Evolutionary conservation across 2,113 vertebrate species (phyloP).

Genomic region (Tenrec ecaudatus): DNA sequence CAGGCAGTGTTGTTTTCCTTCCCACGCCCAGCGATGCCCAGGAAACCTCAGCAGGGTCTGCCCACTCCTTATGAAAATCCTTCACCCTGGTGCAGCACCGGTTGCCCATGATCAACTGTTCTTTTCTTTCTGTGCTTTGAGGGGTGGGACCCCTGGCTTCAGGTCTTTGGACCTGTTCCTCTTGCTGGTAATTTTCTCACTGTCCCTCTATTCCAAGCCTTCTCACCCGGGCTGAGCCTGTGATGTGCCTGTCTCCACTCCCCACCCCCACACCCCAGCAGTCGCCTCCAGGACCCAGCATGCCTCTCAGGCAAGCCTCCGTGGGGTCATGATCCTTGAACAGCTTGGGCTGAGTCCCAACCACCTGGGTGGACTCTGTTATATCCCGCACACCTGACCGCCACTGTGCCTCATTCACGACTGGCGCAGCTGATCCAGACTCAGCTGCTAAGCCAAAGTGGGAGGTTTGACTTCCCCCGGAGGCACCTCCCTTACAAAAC

Average conservation of each 20-base stretch:
- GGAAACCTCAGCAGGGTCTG: background rate
- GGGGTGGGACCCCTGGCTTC: no score
- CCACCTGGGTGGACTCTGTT: background rate
- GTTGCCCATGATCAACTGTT: background rate
- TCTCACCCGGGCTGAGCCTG: background rate
- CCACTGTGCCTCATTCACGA: background rate
- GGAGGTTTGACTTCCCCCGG: background rate
- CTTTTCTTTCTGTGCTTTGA: background rate
- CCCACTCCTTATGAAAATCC: background rate
- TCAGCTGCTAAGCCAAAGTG: background rate
- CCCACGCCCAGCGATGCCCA: background rate
- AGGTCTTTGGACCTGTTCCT: background rate
- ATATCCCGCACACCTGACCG: background rate
- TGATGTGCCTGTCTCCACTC: background rate
- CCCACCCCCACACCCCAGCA: background rate
- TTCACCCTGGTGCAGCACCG: background rate
- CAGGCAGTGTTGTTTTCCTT: background rate
- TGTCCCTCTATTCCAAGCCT: background rate
- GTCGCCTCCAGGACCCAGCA: conserved; percentile 49
- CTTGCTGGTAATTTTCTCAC: background rate
- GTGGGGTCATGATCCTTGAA: background rate
- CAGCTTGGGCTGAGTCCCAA: background rate
- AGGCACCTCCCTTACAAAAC: background rate
- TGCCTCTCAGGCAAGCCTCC: background rate
- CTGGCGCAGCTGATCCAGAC: background rate